Evolutionary conservation across 2,113 vertebrate species (phyloP).

Genomic region (Atractosteus spatula): DNA sequence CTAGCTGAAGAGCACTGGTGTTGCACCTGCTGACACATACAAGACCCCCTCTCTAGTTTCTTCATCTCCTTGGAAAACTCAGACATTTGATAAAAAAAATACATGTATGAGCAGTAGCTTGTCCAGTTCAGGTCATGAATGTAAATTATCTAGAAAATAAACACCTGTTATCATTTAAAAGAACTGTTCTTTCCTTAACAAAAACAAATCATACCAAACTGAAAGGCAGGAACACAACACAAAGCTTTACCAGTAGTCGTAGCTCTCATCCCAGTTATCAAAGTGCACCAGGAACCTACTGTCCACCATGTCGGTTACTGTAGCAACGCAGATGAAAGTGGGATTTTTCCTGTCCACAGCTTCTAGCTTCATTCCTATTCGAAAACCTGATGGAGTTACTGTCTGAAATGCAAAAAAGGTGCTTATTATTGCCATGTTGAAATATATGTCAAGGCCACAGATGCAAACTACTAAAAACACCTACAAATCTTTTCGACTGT

Average conservation of each 20-base stretch:
- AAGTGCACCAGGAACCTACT: slow-evolving; percentile 84
- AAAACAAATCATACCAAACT: background rate
- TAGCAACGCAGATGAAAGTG: slow-evolving; percentile 81
- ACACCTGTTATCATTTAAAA: no score
- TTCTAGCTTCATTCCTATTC: slow-evolving; percentile 84
- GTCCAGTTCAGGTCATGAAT: no score
- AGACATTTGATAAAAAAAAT: no score
- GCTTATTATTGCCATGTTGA: slow-evolving; percentile 34
- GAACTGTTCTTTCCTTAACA: background rate
- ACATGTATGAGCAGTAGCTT: no score
- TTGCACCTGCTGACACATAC: no score
- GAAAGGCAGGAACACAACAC: background rate
- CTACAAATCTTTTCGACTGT: no score
- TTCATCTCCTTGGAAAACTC: no score
- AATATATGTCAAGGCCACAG: slow-evolving; percentile 19
- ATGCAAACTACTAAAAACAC: background rate
- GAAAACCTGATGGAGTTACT: slow-evolving; percentile 80
- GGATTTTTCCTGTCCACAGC: slow-evolving; percentile 83
- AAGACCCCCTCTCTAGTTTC: no score
- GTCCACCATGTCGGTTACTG: slow-evolving; percentile 83
- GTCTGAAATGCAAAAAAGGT: slow-evolving; percentile 61
- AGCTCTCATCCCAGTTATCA: slow-evolving; percentile 86
- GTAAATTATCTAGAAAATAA: no score
- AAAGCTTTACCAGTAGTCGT: slow-evolving; percentile 76
- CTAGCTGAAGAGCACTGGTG: no score